These are phyloP conservation scores for Bryconaethiops microstoma DNA, from an alignment of 2,797 vertebrate genomes.

Conservation along the genomic window DNA sequence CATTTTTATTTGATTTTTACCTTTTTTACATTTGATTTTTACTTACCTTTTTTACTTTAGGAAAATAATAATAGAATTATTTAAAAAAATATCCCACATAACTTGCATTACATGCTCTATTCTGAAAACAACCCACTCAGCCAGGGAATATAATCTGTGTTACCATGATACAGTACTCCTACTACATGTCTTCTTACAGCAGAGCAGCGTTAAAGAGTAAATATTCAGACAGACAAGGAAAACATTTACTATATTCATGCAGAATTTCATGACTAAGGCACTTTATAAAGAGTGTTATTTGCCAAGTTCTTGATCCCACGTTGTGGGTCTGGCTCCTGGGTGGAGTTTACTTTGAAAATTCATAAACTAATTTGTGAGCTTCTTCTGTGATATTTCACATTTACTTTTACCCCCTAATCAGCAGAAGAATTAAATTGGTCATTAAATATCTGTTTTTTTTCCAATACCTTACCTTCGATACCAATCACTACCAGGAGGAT, in stretches of 20 bases:
- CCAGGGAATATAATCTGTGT: conserved; percentile 33
- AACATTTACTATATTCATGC: neutral
- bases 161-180: conserved; percentile 27
- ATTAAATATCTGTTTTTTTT: no score
- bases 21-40: no score
- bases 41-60: neutral
- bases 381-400: neutral
- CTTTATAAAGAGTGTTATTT: neutral
- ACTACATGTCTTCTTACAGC: conserved; percentile 31
- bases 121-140: conserved; percentile 30
- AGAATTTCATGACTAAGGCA: neutral
- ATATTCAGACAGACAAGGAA: conserved; percentile 9
- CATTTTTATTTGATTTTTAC: neutral
- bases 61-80: neutral
- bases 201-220: conserved; percentile 22
- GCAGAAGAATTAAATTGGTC: no score
- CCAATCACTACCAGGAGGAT: no score
- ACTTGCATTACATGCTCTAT: conserved; percentile 19
- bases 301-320: no score
- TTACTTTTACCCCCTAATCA: no score
- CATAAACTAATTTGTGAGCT: neutral
- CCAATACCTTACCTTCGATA: no score
- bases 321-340: no score
- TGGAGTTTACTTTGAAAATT: neutral
- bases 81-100: conserved; percentile 15